These are phyloP conservation scores for Leptatherina wallacei DNA, from an alignment of 2,797 vertebrate species.

Conservation along the genomic window DNA sequence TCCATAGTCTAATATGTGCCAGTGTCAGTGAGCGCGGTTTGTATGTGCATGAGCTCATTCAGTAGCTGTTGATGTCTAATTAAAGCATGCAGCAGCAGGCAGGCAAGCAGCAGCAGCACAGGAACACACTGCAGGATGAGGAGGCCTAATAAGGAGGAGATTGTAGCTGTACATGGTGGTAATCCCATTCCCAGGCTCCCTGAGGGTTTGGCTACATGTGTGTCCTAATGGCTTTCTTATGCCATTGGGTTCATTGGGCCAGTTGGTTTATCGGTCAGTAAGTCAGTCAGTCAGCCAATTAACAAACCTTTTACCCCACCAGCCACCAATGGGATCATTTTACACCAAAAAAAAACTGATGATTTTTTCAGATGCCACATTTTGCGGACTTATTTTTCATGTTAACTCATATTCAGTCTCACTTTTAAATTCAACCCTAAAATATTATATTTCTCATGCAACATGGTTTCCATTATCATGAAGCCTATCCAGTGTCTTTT, in stretches of 20 bases:
- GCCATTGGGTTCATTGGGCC: conserved; percentile 43
- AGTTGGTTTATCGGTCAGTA: conserved; percentile 39
- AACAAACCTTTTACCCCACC: conserved; percentile 19
- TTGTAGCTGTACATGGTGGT: conserved; percentile 8
- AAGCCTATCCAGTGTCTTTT: not conserved
- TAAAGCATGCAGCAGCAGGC: conserved; percentile 47
- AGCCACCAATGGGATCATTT: not conserved
- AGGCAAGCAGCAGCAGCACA: conserved; percentile 44
- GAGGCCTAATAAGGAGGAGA: conserved; percentile 67
- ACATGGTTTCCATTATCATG: not conserved
- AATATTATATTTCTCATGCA: not conserved
- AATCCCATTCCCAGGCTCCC: conserved; percentile 46
- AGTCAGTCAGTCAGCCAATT: conserved; percentile 27
- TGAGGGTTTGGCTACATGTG: conserved; percentile 17
- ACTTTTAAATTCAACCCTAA: not conserved
- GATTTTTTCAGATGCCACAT: not conserved
- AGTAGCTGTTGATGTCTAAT: conserved; percentile 48
- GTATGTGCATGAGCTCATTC: conserved; percentile 25
- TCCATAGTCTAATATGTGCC: conserved; percentile 16
- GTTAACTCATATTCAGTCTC: not conserved
- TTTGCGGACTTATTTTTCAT: not conserved
- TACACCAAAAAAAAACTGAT: not conserved
- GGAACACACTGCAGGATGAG: conserved; percentile 34
- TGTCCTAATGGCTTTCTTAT: conserved; percentile 43
- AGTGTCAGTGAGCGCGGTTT: not conserved